Conservation (phyloP, 2,888 invertebrate species). For the Rhamnusium bicolor region DNA sequence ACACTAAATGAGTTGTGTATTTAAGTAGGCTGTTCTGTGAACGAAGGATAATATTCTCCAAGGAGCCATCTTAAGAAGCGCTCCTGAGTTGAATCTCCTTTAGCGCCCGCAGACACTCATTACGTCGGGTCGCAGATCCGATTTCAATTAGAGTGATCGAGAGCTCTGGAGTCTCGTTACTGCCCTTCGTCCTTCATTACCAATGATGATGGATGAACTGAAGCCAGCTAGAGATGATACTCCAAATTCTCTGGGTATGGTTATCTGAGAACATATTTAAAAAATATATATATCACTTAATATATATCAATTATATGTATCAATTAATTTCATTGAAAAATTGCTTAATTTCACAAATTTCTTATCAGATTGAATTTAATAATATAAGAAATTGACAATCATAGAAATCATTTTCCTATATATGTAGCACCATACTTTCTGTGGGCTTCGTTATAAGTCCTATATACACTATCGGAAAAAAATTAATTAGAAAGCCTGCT, state of each 20-base stretch:
- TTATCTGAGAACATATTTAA: background rate
- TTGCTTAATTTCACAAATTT: background rate
- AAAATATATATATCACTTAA: too few relatives aligned
- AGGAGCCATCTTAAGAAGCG: slow-evolving; percentile 64
- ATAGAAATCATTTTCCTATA: too few relatives aligned
- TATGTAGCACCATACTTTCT: too few relatives aligned
- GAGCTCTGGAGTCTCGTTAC: slow-evolving; percentile 69
- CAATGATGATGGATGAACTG: slow-evolving; percentile 66
- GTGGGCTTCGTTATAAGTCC: too few relatives aligned
- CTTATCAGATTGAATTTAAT: too few relatives aligned
- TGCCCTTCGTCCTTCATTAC: slow-evolving; percentile 66
- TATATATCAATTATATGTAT: background rate
- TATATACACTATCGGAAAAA: too few relatives aligned
- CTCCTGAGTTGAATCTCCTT: slow-evolving; percentile 55
- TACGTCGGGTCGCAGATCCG: slow-evolving; percentile 65
- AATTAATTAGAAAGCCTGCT: too few relatives aligned
- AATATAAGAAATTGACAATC: too few relatives aligned
- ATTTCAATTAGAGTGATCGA: slow-evolving; percentile 71
- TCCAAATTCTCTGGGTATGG: background rate
- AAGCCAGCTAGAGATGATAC: slow-evolving; percentile 10
- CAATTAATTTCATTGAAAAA: background rate
- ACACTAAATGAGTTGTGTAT: slow-evolving; percentile 64
- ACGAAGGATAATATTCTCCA: slow-evolving; percentile 65
- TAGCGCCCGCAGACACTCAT: slow-evolving; percentile 64
- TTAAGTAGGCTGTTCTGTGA: slow-evolving; percentile 61